These are phyloP conservation scores for Biston betularia DNA, from an alignment of 2,888 invertebrate species.

Conservation along the genomic window DNA sequence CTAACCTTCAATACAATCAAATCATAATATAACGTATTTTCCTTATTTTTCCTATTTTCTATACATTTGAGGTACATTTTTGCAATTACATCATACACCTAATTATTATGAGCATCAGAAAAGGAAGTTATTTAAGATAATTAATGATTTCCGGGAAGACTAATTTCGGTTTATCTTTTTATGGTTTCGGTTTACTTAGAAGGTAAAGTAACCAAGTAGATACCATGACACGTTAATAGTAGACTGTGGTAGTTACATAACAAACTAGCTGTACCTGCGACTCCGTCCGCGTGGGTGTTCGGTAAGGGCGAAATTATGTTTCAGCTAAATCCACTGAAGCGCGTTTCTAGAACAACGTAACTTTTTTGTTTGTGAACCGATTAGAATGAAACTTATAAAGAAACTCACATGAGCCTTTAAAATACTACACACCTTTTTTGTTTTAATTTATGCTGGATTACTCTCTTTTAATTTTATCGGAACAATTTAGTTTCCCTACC, in stretches of 20 bases:
- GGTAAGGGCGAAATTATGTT: no score
- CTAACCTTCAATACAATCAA: neutral
- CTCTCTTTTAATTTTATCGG: no score
- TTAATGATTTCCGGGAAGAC: neutral
- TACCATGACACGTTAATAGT: neutral
- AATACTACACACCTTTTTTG: no score
- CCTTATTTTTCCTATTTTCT: slow-evolving; percentile 3
- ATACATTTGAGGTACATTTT: neutral
- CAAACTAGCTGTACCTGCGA: no score
- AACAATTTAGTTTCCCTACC: no score
- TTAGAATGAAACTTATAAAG: no score
- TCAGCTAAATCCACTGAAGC: no score
- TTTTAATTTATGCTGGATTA: no score
- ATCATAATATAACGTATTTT: neutral
- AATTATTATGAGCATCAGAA: slow-evolving; percentile 1
- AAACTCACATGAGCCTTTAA: no score
- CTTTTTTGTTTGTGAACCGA: no score
- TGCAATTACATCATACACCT: neutral
- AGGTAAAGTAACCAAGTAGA: neutral
- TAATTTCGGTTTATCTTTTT: neutral
- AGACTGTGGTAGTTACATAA: neutral
- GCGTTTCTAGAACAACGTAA: no score
- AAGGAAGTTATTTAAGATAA: neutral
- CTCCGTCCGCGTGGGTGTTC: no score
- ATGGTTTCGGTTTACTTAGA: neutral